A percentile compares a stretch with the other conserved stretches of the same genome.
phyloP scores from a whole-genome alignment of 2,888 invertebrate genomes.

The Hirtodrosophila trivittata region DNA sequence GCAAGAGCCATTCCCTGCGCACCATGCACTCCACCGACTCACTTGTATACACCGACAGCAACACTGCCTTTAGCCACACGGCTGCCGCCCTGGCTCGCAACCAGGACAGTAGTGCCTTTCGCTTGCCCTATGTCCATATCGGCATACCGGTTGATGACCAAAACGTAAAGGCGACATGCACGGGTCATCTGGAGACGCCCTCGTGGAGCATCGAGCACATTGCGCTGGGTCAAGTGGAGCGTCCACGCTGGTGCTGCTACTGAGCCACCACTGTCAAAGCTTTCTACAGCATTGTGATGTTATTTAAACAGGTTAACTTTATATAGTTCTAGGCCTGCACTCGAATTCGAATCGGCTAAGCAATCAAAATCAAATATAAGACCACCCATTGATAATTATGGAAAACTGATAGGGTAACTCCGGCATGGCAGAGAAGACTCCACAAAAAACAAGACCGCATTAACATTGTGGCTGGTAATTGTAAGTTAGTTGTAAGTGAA shows the following conservation, averaged over 20 bases:
- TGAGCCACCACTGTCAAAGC: constrained; percentile 25
- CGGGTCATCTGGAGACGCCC: constrained; percentile 87
- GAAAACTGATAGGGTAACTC: constrained; percentile 37
- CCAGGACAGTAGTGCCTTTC: constrained; percentile 69
- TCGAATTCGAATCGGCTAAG: constrained; percentile 44
- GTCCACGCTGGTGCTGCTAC: constrained; percentile 87
- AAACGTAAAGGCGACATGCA: constrained; percentile 86
- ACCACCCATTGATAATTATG: constrained; percentile 17
- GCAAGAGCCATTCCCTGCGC: constrained; percentile 85
- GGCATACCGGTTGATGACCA: constrained; percentile 84
- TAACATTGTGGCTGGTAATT: constrained; percentile 37
- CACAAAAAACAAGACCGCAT: not conserved
- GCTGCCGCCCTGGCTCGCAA: constrained; percentile 60
- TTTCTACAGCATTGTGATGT: constrained; percentile 61
- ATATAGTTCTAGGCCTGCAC: constrained; percentile 36
- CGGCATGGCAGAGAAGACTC: constrained; percentile 3
- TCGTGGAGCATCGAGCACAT: constrained; percentile 88
- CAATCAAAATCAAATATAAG: constrained; percentile 43
- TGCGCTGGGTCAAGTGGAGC: constrained; percentile 88
- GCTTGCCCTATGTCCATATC: constrained; percentile 81
- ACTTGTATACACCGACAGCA: constrained; percentile 79
- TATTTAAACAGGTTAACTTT: constrained; percentile 56
- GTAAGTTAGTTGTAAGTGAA: constrained; percentile 41
- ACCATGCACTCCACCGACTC: constrained; percentile 87
- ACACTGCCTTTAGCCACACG: constrained; percentile 76